phyloP scores from a whole-genome alignment of 2,113 vertebrate species.

The Misgurnus mizolepis region DNA sequence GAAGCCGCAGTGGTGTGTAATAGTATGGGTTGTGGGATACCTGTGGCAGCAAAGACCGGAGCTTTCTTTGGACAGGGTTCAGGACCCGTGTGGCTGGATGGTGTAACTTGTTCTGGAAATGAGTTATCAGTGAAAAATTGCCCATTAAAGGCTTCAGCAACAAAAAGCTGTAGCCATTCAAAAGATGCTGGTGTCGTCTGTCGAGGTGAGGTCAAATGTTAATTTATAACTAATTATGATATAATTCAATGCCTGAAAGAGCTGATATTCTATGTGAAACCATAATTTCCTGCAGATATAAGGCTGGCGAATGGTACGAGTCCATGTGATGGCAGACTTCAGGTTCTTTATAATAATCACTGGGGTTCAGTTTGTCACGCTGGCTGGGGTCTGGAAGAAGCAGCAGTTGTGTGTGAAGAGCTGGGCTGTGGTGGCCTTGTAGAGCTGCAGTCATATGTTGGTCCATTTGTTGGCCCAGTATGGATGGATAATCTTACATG shows the following conservation, averaged over 20 bases:
- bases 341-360: background rate
- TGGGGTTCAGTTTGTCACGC: background rate
- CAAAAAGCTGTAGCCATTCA: no score
- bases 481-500: no score
- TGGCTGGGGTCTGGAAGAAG: background rate
- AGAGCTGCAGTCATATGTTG: no score
- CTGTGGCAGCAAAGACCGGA: background rate
- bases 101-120: background rate
- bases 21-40: background rate
- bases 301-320: background rate
- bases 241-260: no score
- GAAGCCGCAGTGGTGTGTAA: conserved; percentile 12
- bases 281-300: no score
- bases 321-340: background rate
- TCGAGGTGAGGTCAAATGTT: no score
- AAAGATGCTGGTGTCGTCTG: no score
- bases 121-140: background rate
- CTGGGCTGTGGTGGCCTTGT: background rate
- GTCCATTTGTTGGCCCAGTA: no score
- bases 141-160: background rate
- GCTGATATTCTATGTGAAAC: no score
- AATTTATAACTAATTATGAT: no score
- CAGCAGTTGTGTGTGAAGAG: background rate
- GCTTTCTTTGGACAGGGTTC: background rate
- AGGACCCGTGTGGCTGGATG: background rate